Conservation (phyloP, 2,888 invertebrate genomes). For the Allophyes oxyacanthae region DNA sequence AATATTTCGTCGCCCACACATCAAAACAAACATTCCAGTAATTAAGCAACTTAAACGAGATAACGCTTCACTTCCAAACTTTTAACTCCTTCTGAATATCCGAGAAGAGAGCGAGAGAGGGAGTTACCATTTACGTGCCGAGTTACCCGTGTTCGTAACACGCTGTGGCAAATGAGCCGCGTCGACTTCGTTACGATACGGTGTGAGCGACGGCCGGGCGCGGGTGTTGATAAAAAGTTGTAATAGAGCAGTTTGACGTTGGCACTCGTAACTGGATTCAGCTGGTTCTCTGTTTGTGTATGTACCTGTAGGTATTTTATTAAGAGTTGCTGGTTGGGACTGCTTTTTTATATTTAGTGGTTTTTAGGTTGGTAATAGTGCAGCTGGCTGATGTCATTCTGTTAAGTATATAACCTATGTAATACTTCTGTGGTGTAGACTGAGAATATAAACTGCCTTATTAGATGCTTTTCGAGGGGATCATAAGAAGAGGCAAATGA, state of each 20-base stretch:
- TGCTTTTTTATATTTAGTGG: conserved; percentile 20
- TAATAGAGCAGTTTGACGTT: conserved; percentile 13
- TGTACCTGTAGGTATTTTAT: conserved; percentile 10
- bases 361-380: conserved; percentile 11
- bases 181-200: conserved; percentile 30
- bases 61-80: conserved; percentile 49
- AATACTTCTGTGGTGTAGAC: background rate
- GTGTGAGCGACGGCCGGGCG: conserved; percentile 50
- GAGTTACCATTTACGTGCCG: conserved; percentile 42
- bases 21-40: conserved; percentile 48
- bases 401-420: conserved; percentile 7
- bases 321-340: conserved; percentile 7
- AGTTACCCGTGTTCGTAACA: conserved; percentile 57
- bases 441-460: too few relatives aligned
- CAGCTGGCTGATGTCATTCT: conserved; percentile 27
- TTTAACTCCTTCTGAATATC: conserved; percentile 45
- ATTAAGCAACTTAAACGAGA: conserved; percentile 52
- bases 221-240: conserved; percentile 32
- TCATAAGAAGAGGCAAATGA: too few relatives aligned
- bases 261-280: conserved; percentile 31
- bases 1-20: conserved; percentile 35
- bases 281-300: conserved; percentile 16
- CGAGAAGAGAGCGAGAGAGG: conserved; percentile 19
- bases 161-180: conserved; percentile 56
- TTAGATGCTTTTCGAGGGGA: too few relatives aligned